A percentile compares a stretch with the other conserved stretches of the same genome.
Evolutionary conservation across 2,888 invertebrate species (phyloP).

Genomic region (Gastrophysa polygoni): DNA sequence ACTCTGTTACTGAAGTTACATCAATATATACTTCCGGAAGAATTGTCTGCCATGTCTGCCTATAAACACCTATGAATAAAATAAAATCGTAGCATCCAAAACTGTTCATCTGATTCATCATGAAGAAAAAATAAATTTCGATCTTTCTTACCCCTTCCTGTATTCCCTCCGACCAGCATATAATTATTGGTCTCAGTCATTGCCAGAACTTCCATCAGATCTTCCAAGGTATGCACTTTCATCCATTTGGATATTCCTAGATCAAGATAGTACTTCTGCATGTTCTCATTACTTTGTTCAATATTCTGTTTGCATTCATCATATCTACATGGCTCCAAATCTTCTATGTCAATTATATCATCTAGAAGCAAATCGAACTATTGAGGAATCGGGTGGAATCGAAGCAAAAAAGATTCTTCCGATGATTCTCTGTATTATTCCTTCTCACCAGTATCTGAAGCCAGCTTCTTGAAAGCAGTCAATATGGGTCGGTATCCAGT

Average conservation of each 20-base stretch:
- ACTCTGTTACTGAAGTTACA: slow-evolving; percentile 64
- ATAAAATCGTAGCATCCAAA: too few species aligned
- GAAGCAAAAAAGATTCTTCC: too few species aligned
- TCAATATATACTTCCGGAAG: slow-evolving; percentile 66
- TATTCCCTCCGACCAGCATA: slow-evolving; percentile 74
- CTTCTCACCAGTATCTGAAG: slow-evolving; percentile 57
- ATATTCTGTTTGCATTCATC: slow-evolving; percentile 54
- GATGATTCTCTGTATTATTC: too few species aligned
- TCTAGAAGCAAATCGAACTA: slow-evolving; percentile 1
- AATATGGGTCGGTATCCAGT: slow-evolving; percentile 71
- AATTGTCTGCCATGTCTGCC: slow-evolving; percentile 21
- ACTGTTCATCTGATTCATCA: too few species aligned
- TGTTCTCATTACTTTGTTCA: slow-evolving; percentile 40
- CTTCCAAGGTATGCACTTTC: slow-evolving; percentile 63
- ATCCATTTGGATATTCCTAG: slow-evolving; percentile 61
- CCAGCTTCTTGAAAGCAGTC: slow-evolving; percentile 68
- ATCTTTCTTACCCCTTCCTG: slow-evolving; percentile 68
- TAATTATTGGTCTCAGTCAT: slow-evolving; percentile 57
- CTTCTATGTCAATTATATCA: slow-evolving; percentile 57
- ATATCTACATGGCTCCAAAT: slow-evolving; percentile 44
- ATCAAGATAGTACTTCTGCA: slow-evolving; percentile 55
- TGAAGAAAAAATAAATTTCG: too few species aligned
- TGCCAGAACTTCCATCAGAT: slow-evolving; percentile 64
- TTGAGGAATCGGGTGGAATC: too few species aligned
- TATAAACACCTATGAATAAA: slow-evolving; percentile 49